Percentiles rank a stretch among this genome's conserved stretches.
These are phyloP conservation scores for Drosophila funebris DNA, from an alignment of 1,140 invertebrate species.

Conservation along the genomic window DNA sequence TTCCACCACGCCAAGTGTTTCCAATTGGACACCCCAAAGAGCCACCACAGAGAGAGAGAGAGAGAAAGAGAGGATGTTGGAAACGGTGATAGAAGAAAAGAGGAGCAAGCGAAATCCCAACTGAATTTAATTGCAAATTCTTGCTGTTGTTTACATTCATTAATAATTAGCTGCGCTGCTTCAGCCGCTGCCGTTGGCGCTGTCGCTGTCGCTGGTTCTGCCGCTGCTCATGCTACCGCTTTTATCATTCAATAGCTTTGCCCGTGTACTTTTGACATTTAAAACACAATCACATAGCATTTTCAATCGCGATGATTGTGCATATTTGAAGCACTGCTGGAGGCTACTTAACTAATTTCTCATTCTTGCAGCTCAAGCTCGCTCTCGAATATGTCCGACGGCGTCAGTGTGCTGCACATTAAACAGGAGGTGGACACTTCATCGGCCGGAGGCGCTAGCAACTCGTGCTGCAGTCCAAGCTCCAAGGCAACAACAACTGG, in stretches of 20 bases:
- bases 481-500: slow-evolving; percentile 54
- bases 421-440: slow-evolving; percentile 80
- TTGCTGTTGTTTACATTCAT: slow-evolving; percentile 45
- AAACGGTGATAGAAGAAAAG: background rate
- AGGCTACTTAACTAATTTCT: slow-evolving; percentile 6
- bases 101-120: background rate
- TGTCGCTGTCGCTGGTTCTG: background rate
- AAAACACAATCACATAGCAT: slow-evolving; percentile 41
- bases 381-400: slow-evolving; percentile 74
- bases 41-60: background rate
- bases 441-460: slow-evolving; percentile 57
- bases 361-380: slow-evolving; percentile 18
- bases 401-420: slow-evolving; percentile 75
- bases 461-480: slow-evolving; percentile 73
- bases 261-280: slow-evolving; percentile 72
- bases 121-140: slow-evolving; percentile 40
- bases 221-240: background rate
- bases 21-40: slow-evolving; percentile 3
- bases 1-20: slow-evolving; percentile 45
- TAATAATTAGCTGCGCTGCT: slow-evolving; percentile 44
- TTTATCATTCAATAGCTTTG: slow-evolving; percentile 47
- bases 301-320: slow-evolving; percentile 38
- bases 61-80: background rate
- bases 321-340: slow-evolving; percentile 3
- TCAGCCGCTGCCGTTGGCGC: background rate